These are phyloP conservation scores for Drosophila parabipectinata DNA, from an alignment of 1,140 invertebrate species.

Conservation along the genomic window DNA sequence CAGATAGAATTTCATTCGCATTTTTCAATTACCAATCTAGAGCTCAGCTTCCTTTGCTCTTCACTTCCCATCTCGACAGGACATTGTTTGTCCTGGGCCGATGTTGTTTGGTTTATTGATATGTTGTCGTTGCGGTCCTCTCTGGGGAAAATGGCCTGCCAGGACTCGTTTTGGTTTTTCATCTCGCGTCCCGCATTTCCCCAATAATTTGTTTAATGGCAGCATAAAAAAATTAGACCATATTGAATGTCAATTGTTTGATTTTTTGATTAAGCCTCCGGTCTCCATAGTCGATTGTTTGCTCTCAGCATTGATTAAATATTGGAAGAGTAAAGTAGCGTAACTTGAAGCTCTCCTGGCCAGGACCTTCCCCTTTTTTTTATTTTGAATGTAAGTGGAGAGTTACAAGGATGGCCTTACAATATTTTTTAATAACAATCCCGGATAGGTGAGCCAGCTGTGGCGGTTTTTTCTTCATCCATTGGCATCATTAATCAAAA, in stretches of 20 bases:
- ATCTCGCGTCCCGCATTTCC: conserved; percentile 31
- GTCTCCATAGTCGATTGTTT: conserved; percentile 43
- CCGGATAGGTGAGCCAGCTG: conserved; percentile 51
- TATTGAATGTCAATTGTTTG: conserved; percentile 84
- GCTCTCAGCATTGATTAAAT: conserved; percentile 72
- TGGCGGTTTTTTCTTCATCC: conserved; percentile 47
- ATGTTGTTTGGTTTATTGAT: conserved; percentile 79
- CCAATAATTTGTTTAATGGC: conserved; percentile 83
- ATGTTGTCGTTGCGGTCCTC: conserved; percentile 50
- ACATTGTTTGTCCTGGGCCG: conserved; percentile 50
- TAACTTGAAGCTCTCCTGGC: conserved; percentile 54
- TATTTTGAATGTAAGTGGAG: conserved; percentile 26
- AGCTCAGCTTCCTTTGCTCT: conserved; percentile 40
- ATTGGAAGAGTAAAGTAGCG: conserved; percentile 71
- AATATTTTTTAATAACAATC: conserved; percentile 45
- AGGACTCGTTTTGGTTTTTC: conserved; percentile 47
- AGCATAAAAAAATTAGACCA: conserved; percentile 83
- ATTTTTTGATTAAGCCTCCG: conserved; percentile 76
- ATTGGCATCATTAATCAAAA: conserved; percentile 78
- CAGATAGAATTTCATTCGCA: conserved; percentile 53
- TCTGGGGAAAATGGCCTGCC: conserved; percentile 53
- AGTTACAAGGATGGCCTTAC: conserved; percentile 14
- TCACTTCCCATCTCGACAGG: conserved; percentile 19
- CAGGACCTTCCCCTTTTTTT: conserved; percentile 12
- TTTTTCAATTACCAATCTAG: conserved; percentile 73